phyloP scores from a whole-genome alignment of 2,888 invertebrate genomes.

The Drosophila acutilabella region DNA sequence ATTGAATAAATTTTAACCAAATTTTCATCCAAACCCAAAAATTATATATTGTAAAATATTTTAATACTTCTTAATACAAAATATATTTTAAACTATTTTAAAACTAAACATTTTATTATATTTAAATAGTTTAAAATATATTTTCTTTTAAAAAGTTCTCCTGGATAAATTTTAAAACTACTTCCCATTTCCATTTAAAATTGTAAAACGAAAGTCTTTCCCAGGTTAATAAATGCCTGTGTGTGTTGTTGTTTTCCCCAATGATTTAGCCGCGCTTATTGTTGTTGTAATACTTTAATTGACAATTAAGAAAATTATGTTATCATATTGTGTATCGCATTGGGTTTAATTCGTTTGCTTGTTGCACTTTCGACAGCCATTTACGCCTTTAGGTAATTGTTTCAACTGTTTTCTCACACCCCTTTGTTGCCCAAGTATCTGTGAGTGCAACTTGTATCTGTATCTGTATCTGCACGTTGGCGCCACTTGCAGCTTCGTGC shows the following conservation, averaged over 20 bases:
- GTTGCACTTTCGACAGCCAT: slow-evolving; percentile 38
- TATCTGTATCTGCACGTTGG: slow-evolving; percentile 12
- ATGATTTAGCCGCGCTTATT: not conserved
- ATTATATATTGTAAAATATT: no score
- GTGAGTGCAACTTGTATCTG: slow-evolving; percentile 5
- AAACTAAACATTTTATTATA: no score
- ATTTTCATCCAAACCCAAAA: no score
- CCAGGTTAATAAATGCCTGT: slow-evolving; percentile 11
- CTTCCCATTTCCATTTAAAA: no score
- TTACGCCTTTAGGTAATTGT: slow-evolving; percentile 53
- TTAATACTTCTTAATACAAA: no score
- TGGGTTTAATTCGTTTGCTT: slow-evolving; percentile 38
- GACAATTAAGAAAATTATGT: slow-evolving; percentile 56
- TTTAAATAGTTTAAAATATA: no score
- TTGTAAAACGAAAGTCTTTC: not conserved
- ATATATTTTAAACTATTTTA: no score
- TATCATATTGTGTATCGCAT: slow-evolving; percentile 42
- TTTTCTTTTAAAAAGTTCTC: no score
- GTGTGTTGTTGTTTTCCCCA: slow-evolving; percentile 1
- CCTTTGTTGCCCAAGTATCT: slow-evolving; percentile 1
- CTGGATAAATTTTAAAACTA: no score
- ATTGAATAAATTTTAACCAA: no score
- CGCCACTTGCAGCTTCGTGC: slow-evolving; percentile 27
- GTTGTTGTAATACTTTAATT: slow-evolving; percentile 53
- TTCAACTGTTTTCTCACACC: not conserved